Evolutionary conservation across 2,113 vertebrate species (phyloP).

Genomic region (Pyxicephalus adspersus): DNA sequence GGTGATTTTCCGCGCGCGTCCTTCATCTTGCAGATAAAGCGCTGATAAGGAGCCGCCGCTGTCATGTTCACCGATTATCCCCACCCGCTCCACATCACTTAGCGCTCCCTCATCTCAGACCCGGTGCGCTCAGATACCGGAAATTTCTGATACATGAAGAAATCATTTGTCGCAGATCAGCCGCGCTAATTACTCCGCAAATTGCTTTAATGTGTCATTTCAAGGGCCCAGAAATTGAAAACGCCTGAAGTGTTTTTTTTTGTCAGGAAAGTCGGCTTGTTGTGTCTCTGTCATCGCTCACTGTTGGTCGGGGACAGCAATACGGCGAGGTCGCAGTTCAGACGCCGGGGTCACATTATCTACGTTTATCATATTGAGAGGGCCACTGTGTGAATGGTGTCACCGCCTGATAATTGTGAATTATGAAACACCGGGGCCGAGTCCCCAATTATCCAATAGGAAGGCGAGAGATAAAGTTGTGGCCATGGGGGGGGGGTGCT

Average conservation of each 20-base stretch:
- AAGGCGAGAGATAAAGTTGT: too few species aligned
- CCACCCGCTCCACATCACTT: neutral
- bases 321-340: too few species aligned
- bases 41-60: neutral
- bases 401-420: too few species aligned
- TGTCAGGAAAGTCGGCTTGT: too few species aligned
- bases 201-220: conserved; percentile 1
- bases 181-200: neutral
- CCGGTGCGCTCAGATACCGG: neutral
- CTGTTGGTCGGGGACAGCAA: too few species aligned
- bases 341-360: too few species aligned
- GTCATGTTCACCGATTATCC: neutral
- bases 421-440: too few species aligned
- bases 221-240: neutral
- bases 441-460: too few species aligned
- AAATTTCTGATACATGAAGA: neutral
- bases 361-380: too few species aligned
- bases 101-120: neutral
- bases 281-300: too few species aligned
- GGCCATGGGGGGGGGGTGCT: too few species aligned
- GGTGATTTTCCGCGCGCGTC: neutral
- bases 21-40: neutral
- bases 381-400: too few species aligned
- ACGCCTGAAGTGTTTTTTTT: neutral
- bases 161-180: neutral